Percentiles rank a stretch among this genome's conserved stretches.
phyloP scores from a whole-genome alignment of 1,140 invertebrate genomes.

The Araneus ventricosus region DNA sequence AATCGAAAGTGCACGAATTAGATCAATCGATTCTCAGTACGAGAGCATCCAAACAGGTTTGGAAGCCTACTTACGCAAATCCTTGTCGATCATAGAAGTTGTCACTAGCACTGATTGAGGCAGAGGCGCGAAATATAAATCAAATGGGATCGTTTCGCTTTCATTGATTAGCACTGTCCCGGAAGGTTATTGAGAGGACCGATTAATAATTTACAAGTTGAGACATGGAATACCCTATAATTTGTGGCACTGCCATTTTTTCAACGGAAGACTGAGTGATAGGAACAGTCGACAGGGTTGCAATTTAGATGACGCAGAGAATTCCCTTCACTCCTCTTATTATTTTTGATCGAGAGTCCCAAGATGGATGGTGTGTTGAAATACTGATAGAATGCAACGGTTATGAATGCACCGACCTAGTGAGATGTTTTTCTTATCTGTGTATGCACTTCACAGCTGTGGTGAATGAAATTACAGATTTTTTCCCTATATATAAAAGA shows the following conservation, averaged over 20 bases:
- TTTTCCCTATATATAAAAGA: too few species aligned
- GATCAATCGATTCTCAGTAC: neutral
- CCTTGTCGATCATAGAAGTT: neutral
- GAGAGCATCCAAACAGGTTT: neutral
- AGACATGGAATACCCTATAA: slow-evolving; percentile 41
- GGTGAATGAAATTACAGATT: too few species aligned
- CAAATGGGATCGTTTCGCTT: slow-evolving; percentile 15
- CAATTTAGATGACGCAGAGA: slow-evolving; percentile 4
- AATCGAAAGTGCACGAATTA: too few species aligned
- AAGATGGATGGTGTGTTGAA: neutral
- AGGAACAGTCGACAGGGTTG: slow-evolving; percentile 17
- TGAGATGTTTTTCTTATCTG: too few species aligned
- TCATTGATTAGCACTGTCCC: slow-evolving; percentile 46
- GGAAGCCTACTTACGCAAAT: neutral
- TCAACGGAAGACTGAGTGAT: neutral
- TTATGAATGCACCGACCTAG: too few species aligned
- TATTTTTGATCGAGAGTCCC: neutral
- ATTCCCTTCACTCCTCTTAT: neutral
- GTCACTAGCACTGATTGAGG: neutral
- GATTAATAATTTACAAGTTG: slow-evolving; percentile 57
- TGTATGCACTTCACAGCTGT: too few species aligned
- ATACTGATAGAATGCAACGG: neutral
- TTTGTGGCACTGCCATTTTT: slow-evolving; percentile 50
- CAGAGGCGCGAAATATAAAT: slow-evolving; percentile 19
- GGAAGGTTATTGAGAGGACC: slow-evolving; percentile 50